Evolutionary conservation across 2,797 vertebrate species (phyloP), one percentile per base, ranked within the genome.

Genomic region (Falco columbarius): DNA sequence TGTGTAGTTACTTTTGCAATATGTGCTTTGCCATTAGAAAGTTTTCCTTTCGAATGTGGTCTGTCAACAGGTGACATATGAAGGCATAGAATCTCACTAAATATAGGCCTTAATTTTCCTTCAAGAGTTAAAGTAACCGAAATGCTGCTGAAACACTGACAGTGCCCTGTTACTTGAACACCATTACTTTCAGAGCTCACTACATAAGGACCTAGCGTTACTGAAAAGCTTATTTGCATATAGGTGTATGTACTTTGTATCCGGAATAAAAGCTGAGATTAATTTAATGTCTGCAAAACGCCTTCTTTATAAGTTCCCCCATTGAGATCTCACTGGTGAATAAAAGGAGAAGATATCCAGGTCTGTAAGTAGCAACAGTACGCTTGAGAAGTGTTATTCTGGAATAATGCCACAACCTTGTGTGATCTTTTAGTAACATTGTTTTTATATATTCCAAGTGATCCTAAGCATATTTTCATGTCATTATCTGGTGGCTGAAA

Each of bases 161-260:
- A 30, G 7, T 12, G 2, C 36, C 44, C 71, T 40, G 21, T 20
- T 75, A 6, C 62, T 81, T 52, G 17, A 38, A 23, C 74, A 54
- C 42, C 29, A 1, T 1, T 1, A 23, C 72, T 74, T 54, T 42
- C 75, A 70, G 72, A 77, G 65, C 88, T 89, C 76, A 6, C 38
- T 23, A 3, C 3, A 1, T 29, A 4, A 0, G 1, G 44, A 52
- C 7, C 38, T 40, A 1, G 19, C 14, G 22, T 40, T 71, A 7
- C 82, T 26, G 56, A 23, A 8, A 70, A 59, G 49, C 32, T 68
- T 61, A 3, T 24, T 32, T 17, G 36, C 14, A 0, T 17, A 12
- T 4, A n/a, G 10, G 15, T 24, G 32, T 24, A 1, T 38, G 49
- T 18, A 7, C 46, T 62, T 67, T 49, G 46, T 27, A 62, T 79